Base-by-base conservation (phyloP, 2,888 invertebrate genomes). In the Dorcus parallelipipedus region DNA sequence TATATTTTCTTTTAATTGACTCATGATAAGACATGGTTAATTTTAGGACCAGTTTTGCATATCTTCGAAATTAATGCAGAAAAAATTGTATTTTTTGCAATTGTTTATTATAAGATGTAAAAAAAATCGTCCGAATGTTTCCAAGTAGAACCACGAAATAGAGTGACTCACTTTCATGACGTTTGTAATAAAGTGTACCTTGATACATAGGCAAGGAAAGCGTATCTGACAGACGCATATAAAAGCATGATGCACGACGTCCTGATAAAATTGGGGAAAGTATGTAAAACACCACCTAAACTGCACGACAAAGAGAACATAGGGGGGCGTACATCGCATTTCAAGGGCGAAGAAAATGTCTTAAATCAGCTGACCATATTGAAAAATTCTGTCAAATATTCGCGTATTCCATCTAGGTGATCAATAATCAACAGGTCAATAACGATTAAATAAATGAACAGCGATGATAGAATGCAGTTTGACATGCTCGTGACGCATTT, bases 401-500 rank as follows among this genome's bases (percentile, higher is more conserved):
- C 39, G 26, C 38, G 41, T 17, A 10, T 52, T 45, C 14, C 20
- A 38, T 52, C 17, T 26, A 45, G 17, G 33, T 26, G 41, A 58
- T 60, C 50, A 47, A 52, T 59, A 62, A 60, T 58, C 61, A 62
- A 62, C 63, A 63, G 60, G 60, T 61, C 61, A 62, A 59, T 56
- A 55, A 52, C 43, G 43, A 54, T 58, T 61, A 63, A 50, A 56
- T 54, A 49, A 61, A 63, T 53, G 61, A 58, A 61, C 54, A 58
- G 39, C 47, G 60, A 56, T 48, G 43, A 56, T 61, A 60, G 52
- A 58, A 56, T 64, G 61, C 63, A 61, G 62, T 64, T 64, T 51
- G 61, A 59, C 60, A 58, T 39, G 61, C 60, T 64, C 65, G 71
- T 77, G 77, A 76, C 76, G 76, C 76, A 78, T 75, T 75, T 75